Conservation (phyloP, 1,140 invertebrate genomes). For the Ceratosolen fusciceps region DNA sequence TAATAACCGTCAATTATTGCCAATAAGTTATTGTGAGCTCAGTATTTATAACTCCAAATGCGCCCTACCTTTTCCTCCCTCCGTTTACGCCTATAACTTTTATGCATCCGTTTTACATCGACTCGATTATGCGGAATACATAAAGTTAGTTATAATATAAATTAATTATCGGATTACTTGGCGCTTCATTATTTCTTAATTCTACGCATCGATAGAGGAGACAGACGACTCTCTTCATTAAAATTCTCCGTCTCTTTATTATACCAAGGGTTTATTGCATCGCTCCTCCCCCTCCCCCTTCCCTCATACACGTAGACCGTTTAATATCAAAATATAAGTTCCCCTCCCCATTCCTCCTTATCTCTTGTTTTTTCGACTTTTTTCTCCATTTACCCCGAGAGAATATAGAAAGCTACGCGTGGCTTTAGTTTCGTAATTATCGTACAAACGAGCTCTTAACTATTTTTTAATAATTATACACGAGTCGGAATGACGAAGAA, state of each 20-base stretch:
- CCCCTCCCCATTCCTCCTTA: no score
- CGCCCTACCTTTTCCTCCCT: no score
- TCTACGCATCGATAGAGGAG: constrained; percentile 7
- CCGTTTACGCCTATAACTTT: background rate
- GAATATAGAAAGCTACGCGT: no score
- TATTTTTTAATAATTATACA: no score
- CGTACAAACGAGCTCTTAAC: no score
- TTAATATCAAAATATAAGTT: background rate
- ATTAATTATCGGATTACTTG: background rate
- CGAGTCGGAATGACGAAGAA: no score
- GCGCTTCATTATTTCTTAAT: constrained; percentile 7
- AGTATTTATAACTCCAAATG: background rate
- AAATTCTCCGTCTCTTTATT: background rate
- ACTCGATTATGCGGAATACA: background rate
- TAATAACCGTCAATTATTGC: background rate
- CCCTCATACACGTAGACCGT: background rate
- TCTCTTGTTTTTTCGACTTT: no score
- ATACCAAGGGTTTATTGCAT: background rate
- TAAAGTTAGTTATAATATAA: background rate
- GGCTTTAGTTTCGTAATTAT: no score
- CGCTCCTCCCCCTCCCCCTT: background rate
- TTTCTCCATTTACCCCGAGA: no score
- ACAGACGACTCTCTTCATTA: background rate
- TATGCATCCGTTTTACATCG: background rate
- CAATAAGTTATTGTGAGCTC: background rate